Evolutionary conservation across 2,113 vertebrate genomes (phyloP).

Genomic region (Butorides virescens): DNA sequence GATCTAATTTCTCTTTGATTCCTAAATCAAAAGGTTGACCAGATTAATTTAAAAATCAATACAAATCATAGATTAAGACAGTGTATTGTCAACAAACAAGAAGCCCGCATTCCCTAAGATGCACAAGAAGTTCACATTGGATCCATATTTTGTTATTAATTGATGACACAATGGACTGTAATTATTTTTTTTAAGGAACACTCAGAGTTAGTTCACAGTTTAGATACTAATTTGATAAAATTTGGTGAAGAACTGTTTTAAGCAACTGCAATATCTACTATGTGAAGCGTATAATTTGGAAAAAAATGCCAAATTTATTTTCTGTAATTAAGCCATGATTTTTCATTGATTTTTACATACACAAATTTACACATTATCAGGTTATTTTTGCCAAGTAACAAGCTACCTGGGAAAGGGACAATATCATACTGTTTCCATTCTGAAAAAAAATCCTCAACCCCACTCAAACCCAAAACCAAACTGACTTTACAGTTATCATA

Average conservation of each 20-base stretch:
- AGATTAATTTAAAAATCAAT: background rate
- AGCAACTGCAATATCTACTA: background rate
- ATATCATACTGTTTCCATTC: background rate
- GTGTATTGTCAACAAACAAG: background rate
- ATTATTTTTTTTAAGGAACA: background rate
- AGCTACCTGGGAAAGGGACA: background rate
- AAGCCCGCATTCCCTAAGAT: background rate
- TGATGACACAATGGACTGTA: background rate
- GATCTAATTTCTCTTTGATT: background rate
- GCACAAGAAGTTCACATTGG: fast-evolving
- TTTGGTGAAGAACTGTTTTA: background rate
- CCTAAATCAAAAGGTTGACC: background rate
- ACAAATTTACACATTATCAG: background rate
- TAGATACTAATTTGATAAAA: background rate
- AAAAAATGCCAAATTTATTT: background rate
- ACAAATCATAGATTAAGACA: background rate
- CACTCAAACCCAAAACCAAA: background rate
- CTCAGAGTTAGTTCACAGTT: background rate
- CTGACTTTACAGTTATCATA: background rate
- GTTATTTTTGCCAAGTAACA: background rate
- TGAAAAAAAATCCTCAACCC: background rate
- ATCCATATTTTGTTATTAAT: background rate
- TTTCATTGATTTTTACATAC: background rate
- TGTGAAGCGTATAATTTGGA: background rate
- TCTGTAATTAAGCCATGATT: background rate